Conservation (phyloP, 2,888 invertebrate genomes). For the Elysia crispata region DNA sequence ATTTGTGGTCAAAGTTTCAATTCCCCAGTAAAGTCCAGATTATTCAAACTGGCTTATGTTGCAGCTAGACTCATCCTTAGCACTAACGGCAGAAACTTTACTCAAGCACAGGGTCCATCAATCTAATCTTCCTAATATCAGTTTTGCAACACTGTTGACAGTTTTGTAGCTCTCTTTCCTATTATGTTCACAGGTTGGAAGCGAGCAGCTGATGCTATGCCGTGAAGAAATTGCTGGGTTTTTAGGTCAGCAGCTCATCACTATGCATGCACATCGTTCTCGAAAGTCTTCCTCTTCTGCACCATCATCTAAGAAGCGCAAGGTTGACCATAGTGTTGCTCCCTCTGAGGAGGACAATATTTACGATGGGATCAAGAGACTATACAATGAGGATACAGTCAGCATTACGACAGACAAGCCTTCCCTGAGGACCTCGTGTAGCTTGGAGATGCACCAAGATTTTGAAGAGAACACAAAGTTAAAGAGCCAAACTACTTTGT, state of each 20-base stretch:
- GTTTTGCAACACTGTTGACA: no score
- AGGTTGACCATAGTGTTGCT: slow-evolving; percentile 58
- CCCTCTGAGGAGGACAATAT: slow-evolving; percentile 67
- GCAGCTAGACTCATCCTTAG: no score
- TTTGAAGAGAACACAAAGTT: slow-evolving; percentile 51
- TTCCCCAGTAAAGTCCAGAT: no score
- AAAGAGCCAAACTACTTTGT: slow-evolving; percentile 3
- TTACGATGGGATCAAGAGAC: slow-evolving; percentile 74
- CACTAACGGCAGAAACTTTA: no score
- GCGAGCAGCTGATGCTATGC: slow-evolving; percentile 68
- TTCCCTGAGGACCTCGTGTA: slow-evolving; percentile 62
- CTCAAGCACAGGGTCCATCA: no score
- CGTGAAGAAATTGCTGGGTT: slow-evolving; percentile 65
- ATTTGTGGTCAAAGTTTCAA: no score
- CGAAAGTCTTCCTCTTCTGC: slow-evolving; percentile 50
- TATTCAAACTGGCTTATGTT: no score
- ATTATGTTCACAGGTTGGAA: slow-evolving; percentile 63
- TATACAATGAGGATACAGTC: slow-evolving; percentile 60
- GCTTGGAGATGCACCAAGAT: slow-evolving; percentile 66
- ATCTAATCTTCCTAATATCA: no score
- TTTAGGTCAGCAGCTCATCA: slow-evolving; percentile 54
- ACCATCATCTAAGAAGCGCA: slow-evolving; percentile 69
- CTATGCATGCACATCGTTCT: slow-evolving; percentile 56
- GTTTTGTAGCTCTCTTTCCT: no score
- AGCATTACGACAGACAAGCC: slow-evolving; percentile 6